Conservation (phyloP, 1,140 invertebrate genomes). For the Lasioglossum albipes region DNA sequence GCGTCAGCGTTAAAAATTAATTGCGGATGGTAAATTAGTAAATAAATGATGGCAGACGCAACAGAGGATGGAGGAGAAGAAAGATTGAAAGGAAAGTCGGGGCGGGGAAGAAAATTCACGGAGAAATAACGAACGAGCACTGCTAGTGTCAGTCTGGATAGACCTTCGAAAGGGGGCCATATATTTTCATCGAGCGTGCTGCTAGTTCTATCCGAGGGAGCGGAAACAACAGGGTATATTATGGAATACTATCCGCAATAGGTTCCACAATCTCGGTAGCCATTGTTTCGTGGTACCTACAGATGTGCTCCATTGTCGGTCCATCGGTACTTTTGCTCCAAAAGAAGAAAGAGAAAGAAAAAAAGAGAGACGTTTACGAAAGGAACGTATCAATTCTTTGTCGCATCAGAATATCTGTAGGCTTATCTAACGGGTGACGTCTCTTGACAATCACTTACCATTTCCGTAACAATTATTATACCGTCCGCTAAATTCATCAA, state of each 20-base stretch:
- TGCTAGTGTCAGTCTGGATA: slow-evolving; percentile 40
- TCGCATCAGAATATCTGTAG: slow-evolving; percentile 66
- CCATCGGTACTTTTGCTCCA: slow-evolving; percentile 63
- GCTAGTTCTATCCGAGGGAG: slow-evolving; percentile 51
- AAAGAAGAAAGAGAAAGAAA: slow-evolving; percentile 60
- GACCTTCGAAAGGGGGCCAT: slow-evolving; percentile 44
- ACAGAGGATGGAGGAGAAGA: neutral
- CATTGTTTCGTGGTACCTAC: slow-evolving; percentile 75
- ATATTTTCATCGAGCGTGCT: slow-evolving; percentile 47
- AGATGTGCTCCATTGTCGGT: slow-evolving; percentile 73
- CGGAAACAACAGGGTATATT: slow-evolving; percentile 76
- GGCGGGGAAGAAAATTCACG: slow-evolving; percentile 5
- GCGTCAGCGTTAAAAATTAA: too few relatives aligned
- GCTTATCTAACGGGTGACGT: slow-evolving; percentile 47
- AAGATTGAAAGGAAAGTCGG: neutral
- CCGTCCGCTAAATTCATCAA: too few relatives aligned
- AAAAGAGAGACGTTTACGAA: slow-evolving; percentile 63
- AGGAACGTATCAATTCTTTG: slow-evolving; percentile 73
- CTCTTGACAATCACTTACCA: neutral
- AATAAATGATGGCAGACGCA: neutral
- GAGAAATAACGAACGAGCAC: slow-evolving; percentile 19
- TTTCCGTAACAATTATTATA: too few relatives aligned
- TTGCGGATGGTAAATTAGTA: neutral
- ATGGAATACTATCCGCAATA: slow-evolving; percentile 75
- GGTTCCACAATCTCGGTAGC: slow-evolving; percentile 73